Evolutionary conservation across 2,888 invertebrate species (phyloP), one percentile per base, ranked within the genome.

Genomic region (Melitaea athalia): DNA sequence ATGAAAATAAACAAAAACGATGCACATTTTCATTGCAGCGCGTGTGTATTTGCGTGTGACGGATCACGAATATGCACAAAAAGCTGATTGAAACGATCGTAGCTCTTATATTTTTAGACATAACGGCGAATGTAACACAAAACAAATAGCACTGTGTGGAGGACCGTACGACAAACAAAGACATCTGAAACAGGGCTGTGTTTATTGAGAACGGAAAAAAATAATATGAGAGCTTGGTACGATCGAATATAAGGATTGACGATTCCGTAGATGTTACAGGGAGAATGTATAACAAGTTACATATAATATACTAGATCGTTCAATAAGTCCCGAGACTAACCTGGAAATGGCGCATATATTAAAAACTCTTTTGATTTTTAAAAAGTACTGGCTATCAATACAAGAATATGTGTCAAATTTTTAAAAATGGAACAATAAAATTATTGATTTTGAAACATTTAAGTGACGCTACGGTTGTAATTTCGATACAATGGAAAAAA

Each of bases 151-250:
- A 52, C 63, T 60, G 49, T 61, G 67, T 59, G 59, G 69, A 63
- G 64, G 47, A 45, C 63, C 62, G 72, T 70, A 71, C 69, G 62
- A 65, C 65, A 69, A 76, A 78, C 77, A 78, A 77, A 77, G 76
- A 76, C 74, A 77, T 76, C 74, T 75, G 76, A 77, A 79, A 78
- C 75, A 72, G 71, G 72, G 75, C 74, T 76, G 76, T 79, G 81
- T 83, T 85, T 84, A 83, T 83, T 79, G 81, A 81, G 78, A 79
- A 77, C 76, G 76, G 72, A 76, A 77, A 71, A 79, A 71, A 38
- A 8, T 5, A 38, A 70, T 63, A 68, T n/a, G 24, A 24, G 63
- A 64, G 69, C 78, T 72, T 78, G 79, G 79, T 77, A 74, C 70
- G 67, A 69, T 68, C 60, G 63, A 47, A 64, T 59, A 53, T 47